Conservation (phyloP, 2,888 invertebrate genomes). For the Pachymerium ferrugineum region DNA sequence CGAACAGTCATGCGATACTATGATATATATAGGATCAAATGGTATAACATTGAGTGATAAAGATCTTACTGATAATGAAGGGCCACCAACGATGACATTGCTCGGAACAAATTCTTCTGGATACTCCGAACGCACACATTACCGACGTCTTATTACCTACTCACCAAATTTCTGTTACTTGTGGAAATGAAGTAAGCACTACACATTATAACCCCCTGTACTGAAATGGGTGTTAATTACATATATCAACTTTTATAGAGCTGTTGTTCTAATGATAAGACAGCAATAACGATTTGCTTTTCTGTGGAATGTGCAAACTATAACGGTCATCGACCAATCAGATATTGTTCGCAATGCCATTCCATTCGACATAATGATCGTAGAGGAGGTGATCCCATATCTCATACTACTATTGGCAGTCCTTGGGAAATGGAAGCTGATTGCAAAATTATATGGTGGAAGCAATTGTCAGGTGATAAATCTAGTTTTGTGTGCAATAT, state of each 20-base stretch:
- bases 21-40: constrained; percentile 80
- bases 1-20: constrained; percentile 94
- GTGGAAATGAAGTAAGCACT: constrained; percentile 88
- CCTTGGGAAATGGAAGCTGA: constrained; percentile 87
- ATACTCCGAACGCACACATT: constrained; percentile 45
- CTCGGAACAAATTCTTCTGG: constrained; percentile 55
- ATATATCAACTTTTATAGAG: constrained; percentile 72
- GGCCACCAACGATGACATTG: constrained; percentile 61
- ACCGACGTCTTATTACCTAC: constrained; percentile 67
- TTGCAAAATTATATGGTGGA: constrained; percentile 89
- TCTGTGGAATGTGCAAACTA: constrained; percentile 93
- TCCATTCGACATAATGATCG: constrained; percentile 80
- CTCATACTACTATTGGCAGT: constrained; percentile 76
- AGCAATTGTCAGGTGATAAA: constrained; percentile 86
- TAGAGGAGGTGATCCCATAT: constrained; percentile 82
- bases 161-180: constrained; percentile 89
- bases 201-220: no score
- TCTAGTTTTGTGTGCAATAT: no score
- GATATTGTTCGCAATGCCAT: constrained; percentile 86
- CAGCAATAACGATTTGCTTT: constrained; percentile 92
- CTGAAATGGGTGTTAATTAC: no score
- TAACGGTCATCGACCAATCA: constrained; percentile 92
- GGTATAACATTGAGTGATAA: constrained; percentile 28
- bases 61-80: constrained; percentile 24
- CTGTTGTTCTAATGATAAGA: constrained; percentile 83